These are phyloP conservation scores for Parasteatoda tepidariorum DNA, from an alignment of 1,140 invertebrate genomes.

Conservation along the genomic window DNA sequence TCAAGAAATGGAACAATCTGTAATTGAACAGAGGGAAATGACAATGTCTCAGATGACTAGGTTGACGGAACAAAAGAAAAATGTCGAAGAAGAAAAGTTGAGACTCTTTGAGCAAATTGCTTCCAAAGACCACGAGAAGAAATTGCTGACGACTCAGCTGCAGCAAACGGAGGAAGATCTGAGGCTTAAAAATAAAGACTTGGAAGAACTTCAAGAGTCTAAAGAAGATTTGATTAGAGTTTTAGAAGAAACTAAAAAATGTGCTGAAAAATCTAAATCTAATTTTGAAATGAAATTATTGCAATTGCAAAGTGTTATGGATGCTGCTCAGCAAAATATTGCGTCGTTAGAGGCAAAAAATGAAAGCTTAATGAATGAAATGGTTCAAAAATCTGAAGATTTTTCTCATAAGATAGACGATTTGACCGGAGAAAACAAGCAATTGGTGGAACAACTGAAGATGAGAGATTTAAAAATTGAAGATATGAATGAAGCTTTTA, in stretches of 20 bases:
- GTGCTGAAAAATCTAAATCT: conserved; percentile 17
- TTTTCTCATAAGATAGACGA: conserved; percentile 31
- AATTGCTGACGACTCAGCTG: not conserved
- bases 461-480: conserved; percentile 40
- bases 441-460: conserved; percentile 39
- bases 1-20: conserved; percentile 6
- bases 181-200: conserved; percentile 4
- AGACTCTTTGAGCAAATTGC: conserved; percentile 1
- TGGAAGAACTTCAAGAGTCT: conserved; percentile 7
- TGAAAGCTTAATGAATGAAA: conserved; percentile 50
- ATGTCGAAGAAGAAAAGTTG: conserved; percentile 39
- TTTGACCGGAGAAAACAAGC: conserved; percentile 30
- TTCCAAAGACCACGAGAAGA: conserved; percentile 40
- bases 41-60: conserved; percentile 18
- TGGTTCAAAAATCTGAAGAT: conserved; percentile 34
- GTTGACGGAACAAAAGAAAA: conserved; percentile 22
- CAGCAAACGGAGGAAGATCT: conserved; percentile 26
- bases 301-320: conserved; percentile 18
- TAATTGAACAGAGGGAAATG: conserved; percentile 31
- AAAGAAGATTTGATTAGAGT: conserved; percentile 8
- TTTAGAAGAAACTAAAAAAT: conserved; percentile 27
- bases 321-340: conserved; percentile 31
- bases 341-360: conserved; percentile 35
- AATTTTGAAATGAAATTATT: conserved; percentile 10
- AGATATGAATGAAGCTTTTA: conserved; percentile 18